phyloP scores from a whole-genome alignment of 1,140 invertebrate genomes.

The Ostrea edulis region DNA sequence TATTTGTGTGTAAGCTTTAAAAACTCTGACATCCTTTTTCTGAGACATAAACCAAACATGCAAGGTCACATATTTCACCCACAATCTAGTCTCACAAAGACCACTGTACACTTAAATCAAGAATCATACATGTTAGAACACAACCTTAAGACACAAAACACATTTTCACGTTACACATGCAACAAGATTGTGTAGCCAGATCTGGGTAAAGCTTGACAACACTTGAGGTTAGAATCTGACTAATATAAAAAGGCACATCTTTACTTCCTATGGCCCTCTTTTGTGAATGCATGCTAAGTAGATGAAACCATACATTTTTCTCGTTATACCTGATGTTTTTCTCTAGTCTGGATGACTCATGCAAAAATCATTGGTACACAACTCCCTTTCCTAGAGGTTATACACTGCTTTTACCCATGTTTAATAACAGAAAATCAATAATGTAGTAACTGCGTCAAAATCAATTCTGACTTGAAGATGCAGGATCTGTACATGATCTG shows the following conservation, averaged over 20 bases:
- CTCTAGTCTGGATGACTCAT: constrained; percentile 3
- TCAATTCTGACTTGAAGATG: background rate
- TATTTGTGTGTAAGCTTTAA: no score
- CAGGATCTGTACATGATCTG: background rate
- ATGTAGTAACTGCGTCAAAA: background rate
- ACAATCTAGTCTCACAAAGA: background rate
- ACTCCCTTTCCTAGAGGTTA: background rate
- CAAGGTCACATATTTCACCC: constrained; percentile 24
- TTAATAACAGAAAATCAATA: background rate
- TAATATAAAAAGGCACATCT: background rate
- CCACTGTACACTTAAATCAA: background rate
- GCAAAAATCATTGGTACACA: background rate
- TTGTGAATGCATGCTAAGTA: background rate
- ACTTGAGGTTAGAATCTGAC: background rate
- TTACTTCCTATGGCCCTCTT: background rate
- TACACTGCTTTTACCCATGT: background rate
- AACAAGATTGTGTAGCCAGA: background rate
- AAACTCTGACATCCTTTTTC: no score
- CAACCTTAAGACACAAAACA: background rate
- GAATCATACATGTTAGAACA: background rate
- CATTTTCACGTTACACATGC: background rate
- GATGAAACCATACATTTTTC: constrained; percentile 24
- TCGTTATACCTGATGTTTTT: constrained; percentile 8
- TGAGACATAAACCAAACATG: background rate
- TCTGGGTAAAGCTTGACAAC: background rate